Evolutionary conservation across 2,888 invertebrate species (phyloP).

Genomic region (Euspilapteryx auroguttella): DNA sequence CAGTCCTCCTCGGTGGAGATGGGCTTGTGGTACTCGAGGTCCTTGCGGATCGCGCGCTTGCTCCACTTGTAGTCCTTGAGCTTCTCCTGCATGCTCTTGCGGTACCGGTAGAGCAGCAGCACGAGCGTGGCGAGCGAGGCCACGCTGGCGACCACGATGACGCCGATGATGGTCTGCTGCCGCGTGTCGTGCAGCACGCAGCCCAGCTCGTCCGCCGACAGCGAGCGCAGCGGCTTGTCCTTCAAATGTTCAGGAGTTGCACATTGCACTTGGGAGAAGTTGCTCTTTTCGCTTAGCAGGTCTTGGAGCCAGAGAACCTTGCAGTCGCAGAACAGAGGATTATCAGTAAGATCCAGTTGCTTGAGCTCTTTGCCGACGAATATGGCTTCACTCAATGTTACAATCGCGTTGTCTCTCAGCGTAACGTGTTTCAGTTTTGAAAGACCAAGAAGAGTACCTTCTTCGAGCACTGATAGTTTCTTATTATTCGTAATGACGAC

Average conservation of each 20-base stretch:
- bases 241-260: constrained; percentile 72
- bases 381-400: constrained; percentile 74
- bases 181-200: constrained; percentile 79
- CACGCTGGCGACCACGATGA: constrained; percentile 73
- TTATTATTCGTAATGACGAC: constrained; percentile 78
- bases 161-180: constrained; percentile 79
- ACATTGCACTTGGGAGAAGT: constrained; percentile 73
- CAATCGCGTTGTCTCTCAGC: constrained; percentile 77
- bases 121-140: constrained; percentile 72
- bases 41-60: constrained; percentile 73
- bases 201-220: constrained; percentile 77
- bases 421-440: constrained; percentile 78
- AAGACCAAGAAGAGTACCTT: constrained; percentile 75
- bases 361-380: constrained; percentile 79
- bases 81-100: constrained; percentile 78
- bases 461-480: constrained; percentile 70
- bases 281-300: constrained; percentile 67
- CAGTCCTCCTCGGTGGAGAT: constrained; percentile 84
- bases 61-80: constrained; percentile 84
- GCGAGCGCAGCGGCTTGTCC: constrained; percentile 66
- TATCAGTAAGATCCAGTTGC: constrained; percentile 77
- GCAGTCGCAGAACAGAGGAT: constrained; percentile 81
- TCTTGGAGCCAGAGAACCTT: constrained; percentile 78
- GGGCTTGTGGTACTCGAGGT: constrained; percentile 88
- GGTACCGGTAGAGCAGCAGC: constrained; percentile 76